These are phyloP conservation scores for Neoaliturus tenellus DNA, from an alignment of 2,888 invertebrate species.

Conservation along the genomic window DNA sequence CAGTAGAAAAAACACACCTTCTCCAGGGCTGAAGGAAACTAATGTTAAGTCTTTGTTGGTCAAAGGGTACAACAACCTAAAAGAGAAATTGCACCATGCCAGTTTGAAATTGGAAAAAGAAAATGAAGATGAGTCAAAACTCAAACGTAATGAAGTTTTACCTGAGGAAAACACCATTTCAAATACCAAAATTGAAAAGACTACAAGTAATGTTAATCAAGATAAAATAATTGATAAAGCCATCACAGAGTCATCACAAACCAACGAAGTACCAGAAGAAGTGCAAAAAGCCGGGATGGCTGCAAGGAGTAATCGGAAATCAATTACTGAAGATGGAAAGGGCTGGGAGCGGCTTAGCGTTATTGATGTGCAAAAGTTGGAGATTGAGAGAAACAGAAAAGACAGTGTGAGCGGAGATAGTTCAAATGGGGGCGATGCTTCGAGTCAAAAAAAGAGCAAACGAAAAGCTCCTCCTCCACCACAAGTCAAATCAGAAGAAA, in stretches of 20 bases:
- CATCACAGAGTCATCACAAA: constrained; percentile 37
- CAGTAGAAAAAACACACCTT: constrained; percentile 58
- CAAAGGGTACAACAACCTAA: constrained; percentile 71
- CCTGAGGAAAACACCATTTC: not conserved
- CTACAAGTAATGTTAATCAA: not conserved
- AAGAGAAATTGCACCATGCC: constrained; percentile 71
- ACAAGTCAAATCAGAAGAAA: constrained; percentile 56
- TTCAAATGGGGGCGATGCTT: constrained; percentile 61
- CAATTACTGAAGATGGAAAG: constrained; percentile 68
- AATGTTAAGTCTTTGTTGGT: constrained; percentile 68
- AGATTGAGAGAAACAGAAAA: constrained; percentile 61
- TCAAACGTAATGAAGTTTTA: constrained; percentile 35
- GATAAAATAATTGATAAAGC: constrained; percentile 31
- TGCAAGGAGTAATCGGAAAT: constrained; percentile 81
- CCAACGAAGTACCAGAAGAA: constrained; percentile 77
- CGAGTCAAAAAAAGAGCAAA: constrained; percentile 77
- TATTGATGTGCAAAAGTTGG: constrained; percentile 44
- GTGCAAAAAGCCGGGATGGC: constrained; percentile 84
- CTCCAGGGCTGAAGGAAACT: constrained; percentile 63
- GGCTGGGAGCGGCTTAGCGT: constrained; percentile 57
- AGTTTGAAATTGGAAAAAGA: constrained; percentile 54
- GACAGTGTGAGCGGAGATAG: constrained; percentile 68
- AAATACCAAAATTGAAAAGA: constrained; percentile 3
- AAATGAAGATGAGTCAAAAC: constrained; percentile 66
- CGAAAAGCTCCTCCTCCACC: constrained; percentile 84